Conservation (phyloP, 1,140 invertebrate genomes). For the honey bee (Apis mellifera) region DNA sequence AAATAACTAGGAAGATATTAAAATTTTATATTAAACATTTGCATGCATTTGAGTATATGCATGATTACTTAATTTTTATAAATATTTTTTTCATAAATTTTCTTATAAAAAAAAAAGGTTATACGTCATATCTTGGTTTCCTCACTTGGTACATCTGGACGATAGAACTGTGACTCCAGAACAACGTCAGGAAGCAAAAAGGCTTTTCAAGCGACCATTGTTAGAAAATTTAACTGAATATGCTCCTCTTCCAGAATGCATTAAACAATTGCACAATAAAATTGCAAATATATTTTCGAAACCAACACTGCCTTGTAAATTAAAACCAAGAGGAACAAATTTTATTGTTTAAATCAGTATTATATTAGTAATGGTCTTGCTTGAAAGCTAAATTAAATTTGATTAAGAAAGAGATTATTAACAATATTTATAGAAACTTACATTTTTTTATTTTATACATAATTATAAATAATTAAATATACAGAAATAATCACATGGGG, state of each 20-base stretch:
- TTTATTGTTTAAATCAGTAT: conserved; percentile 71
- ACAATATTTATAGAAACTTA: not conserved
- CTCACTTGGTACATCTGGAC: conserved; percentile 85
- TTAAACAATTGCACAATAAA: conserved; percentile 72
- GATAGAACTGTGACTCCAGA: conserved; percentile 84
- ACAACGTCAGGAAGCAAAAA: conserved; percentile 83
- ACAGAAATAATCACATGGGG: conserved; percentile 22
- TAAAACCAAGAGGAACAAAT: conserved; percentile 61
- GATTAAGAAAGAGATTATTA: not conserved
- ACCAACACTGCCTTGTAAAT: conserved; percentile 54
- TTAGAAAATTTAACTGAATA: conserved; percentile 78
- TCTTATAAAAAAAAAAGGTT: conserved; percentile 78
- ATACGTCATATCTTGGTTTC: conserved; percentile 87
- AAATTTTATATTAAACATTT: not conserved
- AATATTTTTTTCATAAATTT: conserved; percentile 15
- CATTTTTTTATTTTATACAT: not conserved
- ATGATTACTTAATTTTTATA: not conserved
- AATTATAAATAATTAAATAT: not conserved
- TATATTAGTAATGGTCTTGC: conserved; percentile 27
- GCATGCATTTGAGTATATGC: not conserved
- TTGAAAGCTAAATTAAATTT: not conserved
- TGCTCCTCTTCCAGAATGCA: conserved; percentile 68
- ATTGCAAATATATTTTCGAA: conserved; percentile 68
- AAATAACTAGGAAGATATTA: not conserved
- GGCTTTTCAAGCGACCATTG: conserved; percentile 84